Evolutionary conservation across 2,113 vertebrate genomes (phyloP), one percentile per base, ranked within the genome.

Genomic region (Ammodytes marinus): DNA sequence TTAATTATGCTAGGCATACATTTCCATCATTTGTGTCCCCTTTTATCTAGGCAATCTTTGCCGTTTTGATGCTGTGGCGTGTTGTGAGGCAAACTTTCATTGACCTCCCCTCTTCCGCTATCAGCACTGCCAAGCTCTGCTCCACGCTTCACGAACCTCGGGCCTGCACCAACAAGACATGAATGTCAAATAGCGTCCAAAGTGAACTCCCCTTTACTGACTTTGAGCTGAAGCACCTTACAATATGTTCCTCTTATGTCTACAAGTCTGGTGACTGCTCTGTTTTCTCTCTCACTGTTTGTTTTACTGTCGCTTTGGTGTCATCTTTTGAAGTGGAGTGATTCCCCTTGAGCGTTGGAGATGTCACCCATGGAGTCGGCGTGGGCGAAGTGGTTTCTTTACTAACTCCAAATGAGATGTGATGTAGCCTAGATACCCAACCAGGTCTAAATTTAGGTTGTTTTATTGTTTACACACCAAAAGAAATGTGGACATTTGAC

Each of bases 131-230:
- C 71, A 66, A 71, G 71, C 65, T 3, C 69, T 66, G 73, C 86
- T 86, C 59, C n/a, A 14, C 74, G 74, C 89, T 64, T 85, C 77
- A 69, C 61, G 64, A 80, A 82, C 73, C 85, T 52, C n/a, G 84
- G 77, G 85, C 85, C 67, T 91, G 91, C 82, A 83, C 67, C 71
- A 89, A 92, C 90, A 90, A 80, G 88, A 91, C 80, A 66, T 80
- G 88, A 88, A 91, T 91, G 82, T 87, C 88, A 91, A 90, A 80
- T 12, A 86, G 79, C 71, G 74, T 87, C 49, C 27, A 35, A 76
- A 75, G 65, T 89, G 69, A 45, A 76, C 77, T 77, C 83, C 52
- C 35, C 63, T 46, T 69, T 53, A 58, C 74, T 15, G 50, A 81
- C 64, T 80, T 45, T 83, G 70, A 77, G 65, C 49, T 1, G 8